phyloP scores from a whole-genome alignment of 2,888 invertebrate species.

The Dendrolimus houi region DNA sequence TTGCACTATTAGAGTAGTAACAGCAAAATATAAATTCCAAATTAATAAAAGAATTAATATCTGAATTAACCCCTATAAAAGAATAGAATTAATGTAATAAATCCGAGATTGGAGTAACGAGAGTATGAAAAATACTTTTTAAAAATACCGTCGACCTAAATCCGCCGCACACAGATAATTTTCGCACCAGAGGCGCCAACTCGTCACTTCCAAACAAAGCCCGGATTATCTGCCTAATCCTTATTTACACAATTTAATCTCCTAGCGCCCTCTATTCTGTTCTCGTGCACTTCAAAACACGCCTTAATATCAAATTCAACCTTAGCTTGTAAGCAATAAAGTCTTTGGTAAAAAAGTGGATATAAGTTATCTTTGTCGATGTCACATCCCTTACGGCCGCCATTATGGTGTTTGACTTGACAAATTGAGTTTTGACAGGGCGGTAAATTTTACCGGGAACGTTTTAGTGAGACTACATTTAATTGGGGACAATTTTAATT shows the following conservation, averaged over 20 bases:
- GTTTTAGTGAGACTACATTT: constrained; percentile 45
- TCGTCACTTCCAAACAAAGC: constrained; percentile 59
- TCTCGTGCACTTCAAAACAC: constrained; percentile 1
- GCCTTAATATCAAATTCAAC: constrained; percentile 12
- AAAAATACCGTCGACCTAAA: constrained; percentile 32
- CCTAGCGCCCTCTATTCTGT: constrained; percentile 22
- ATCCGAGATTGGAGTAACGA: constrained; percentile 4
- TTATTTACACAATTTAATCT: constrained; percentile 74
- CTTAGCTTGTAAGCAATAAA: constrained; percentile 37
- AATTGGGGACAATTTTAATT: constrained; percentile 40
- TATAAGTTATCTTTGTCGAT: constrained; percentile 19
- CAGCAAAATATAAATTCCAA: too few species aligned
- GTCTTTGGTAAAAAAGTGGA: constrained; percentile 20
- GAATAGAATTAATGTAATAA: constrained; percentile 3
- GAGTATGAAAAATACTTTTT: constrained; percentile 1
- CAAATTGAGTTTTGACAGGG: constrained; percentile 74
- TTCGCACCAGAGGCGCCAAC: constrained; percentile 48
- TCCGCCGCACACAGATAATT: constrained; percentile 44
- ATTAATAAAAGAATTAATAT: too few species aligned
- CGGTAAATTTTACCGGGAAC: constrained; percentile 49
- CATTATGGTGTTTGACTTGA: constrained; percentile 67
- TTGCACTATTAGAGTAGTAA: too few species aligned
- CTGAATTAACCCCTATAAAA: too few species aligned
- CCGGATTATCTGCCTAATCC: constrained; percentile 69
- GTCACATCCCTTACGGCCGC: constrained; percentile 39